phyloP scores from a whole-genome alignment of 1,140 invertebrate species.

The Drepana arcuata region DNA sequence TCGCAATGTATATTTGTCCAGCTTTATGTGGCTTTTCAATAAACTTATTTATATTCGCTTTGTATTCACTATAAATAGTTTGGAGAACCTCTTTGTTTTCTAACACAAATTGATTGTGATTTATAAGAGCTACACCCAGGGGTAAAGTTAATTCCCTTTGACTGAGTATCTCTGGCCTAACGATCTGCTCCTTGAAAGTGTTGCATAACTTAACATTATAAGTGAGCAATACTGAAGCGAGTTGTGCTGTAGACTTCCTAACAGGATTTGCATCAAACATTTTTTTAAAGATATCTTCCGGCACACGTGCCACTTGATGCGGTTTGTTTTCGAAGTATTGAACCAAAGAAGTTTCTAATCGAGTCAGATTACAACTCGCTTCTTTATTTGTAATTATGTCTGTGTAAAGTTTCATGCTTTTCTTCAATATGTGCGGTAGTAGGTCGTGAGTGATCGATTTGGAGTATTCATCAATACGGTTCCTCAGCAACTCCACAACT shows the following conservation, averaged over 20 bases:
- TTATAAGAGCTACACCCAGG: conserved; percentile 64
- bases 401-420: conserved; percentile 43
- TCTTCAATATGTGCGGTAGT: conserved; percentile 32
- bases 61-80: conserved; percentile 72
- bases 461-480: conserved; percentile 49
- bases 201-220: conserved; percentile 57
- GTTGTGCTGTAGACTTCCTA: conserved; percentile 66
- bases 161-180: conserved; percentile 44
- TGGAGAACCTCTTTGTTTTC: conserved; percentile 55
- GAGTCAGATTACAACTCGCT: conserved; percentile 55
- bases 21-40: conserved; percentile 78
- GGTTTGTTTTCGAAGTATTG: conserved; percentile 75
- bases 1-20: conserved; percentile 73
- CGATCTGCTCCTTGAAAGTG: conserved; percentile 60
- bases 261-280: conserved; percentile 57
- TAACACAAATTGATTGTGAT: conserved; percentile 42
- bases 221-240: conserved; percentile 68
- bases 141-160: conserved; percentile 75
- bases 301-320: conserved; percentile 65
- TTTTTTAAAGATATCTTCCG: conserved; percentile 62
- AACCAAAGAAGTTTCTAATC: conserved; percentile 69
- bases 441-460: conserved; percentile 33
- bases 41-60: conserved; percentile 73
- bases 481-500: conserved; percentile 45
- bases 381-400: conserved; percentile 45